Evolutionary conservation across 2,113 vertebrate species (phyloP).

Genomic region (Egretta garzetta): DNA sequence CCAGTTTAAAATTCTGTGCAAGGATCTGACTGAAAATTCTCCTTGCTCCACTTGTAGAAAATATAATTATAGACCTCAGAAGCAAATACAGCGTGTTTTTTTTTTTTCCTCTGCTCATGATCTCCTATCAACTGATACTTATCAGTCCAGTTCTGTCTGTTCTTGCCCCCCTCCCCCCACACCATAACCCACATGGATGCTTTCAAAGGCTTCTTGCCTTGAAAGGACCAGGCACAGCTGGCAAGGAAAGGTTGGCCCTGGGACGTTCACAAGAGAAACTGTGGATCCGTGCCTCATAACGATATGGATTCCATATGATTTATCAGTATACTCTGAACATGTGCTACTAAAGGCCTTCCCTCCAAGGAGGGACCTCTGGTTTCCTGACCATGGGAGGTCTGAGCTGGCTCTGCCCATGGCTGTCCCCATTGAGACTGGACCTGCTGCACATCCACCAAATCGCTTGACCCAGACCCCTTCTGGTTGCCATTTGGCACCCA

Average conservation of each 20-base stretch:
- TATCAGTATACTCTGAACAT: neutral
- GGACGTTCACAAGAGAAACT: neutral
- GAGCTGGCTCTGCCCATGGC: neutral
- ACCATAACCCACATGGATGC: neutral
- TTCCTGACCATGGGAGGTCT: neutral
- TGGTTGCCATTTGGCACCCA: slow-evolving; percentile 47
- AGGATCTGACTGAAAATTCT: neutral
- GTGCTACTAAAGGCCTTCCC: neutral
- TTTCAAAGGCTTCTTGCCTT: neutral
- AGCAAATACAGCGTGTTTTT: neutral
- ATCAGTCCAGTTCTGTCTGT: neutral
- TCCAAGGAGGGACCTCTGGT: neutral
- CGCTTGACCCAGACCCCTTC: neutral
- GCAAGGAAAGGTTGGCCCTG: neutral
- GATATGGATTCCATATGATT: neutral
- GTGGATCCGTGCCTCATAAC: neutral
- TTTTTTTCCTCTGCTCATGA: neutral
- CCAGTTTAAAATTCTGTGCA: neutral
- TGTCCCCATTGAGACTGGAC: neutral
- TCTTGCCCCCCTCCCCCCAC: neutral
- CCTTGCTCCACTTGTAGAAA: neutral
- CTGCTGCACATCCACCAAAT: neutral
- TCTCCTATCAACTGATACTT: neutral
- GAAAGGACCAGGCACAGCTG: neutral
- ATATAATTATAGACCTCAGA: neutral